These are phyloP conservation scores for Chironomus striatipennis DNA, from an alignment of 1,140 invertebrate genomes.

Conservation along the genomic window DNA sequence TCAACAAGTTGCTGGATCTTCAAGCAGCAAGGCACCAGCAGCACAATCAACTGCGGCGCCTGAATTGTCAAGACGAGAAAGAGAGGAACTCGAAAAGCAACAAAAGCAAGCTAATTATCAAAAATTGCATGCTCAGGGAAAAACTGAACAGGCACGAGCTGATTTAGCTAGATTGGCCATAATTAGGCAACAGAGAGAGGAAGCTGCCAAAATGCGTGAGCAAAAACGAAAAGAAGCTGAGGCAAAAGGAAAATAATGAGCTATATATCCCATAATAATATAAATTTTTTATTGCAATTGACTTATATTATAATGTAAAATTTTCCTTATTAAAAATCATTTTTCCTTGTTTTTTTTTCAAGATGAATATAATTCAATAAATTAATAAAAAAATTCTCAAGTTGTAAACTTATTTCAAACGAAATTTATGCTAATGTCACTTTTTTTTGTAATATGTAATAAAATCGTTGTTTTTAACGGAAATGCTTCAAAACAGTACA, in stretches of 20 bases:
- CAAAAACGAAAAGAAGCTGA: slow-evolving; percentile 72
- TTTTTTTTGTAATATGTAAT: too few relatives aligned
- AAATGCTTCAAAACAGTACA: too few relatives aligned
- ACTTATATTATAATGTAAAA: not conserved
- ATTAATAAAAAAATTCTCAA: not conserved
- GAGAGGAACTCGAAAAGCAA: slow-evolving; percentile 90
- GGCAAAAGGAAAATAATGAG: slow-evolving; percentile 35
- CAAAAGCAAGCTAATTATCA: slow-evolving; percentile 80
- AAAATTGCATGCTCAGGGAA: slow-evolving; percentile 85
- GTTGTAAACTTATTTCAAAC: too few relatives aligned
- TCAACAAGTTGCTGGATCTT: slow-evolving; percentile 42
- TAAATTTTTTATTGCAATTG: not conserved
- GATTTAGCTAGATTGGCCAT: slow-evolving; percentile 86
- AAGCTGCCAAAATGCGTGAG: slow-evolving; percentile 83
- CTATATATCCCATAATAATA: not conserved
- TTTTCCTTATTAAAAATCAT: not conserved
- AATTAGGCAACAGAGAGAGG: slow-evolving; percentile 87
- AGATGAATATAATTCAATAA: not conserved
- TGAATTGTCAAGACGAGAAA: slow-evolving; percentile 64
- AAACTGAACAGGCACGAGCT: slow-evolving; percentile 89
- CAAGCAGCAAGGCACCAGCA: slow-evolving; percentile 39
- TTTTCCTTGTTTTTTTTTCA: slow-evolving; percentile 5
- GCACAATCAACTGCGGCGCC: not conserved
- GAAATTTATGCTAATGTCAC: too few relatives aligned
- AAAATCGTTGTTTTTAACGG: too few relatives aligned